phyloP scores from a whole-genome alignment of 1,140 invertebrate species.

The Melitaea cinxia region DNA sequence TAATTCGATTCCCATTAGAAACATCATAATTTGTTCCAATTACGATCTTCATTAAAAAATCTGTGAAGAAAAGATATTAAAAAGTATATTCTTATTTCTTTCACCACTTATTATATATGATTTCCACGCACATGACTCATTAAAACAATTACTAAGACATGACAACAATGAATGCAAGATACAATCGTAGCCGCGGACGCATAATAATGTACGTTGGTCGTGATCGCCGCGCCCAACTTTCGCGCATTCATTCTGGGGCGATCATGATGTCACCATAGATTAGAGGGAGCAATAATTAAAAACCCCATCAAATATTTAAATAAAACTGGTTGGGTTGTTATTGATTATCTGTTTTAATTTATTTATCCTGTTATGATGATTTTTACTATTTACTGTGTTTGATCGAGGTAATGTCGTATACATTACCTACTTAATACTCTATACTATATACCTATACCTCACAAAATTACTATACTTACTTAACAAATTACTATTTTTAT shows the following conservation, averaged over 20 bases:
- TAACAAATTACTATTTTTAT: no score
- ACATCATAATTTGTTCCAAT: no score
- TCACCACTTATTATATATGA: conserved; percentile 45
- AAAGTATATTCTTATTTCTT: conserved; percentile 1
- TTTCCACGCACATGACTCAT: conserved; percentile 40
- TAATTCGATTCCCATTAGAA: no score
- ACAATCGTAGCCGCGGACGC: conserved; percentile 41
- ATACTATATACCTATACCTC: no score
- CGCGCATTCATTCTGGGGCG: conserved; percentile 58
- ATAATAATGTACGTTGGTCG: conserved; percentile 51
- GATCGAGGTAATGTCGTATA: no score
- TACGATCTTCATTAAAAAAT: neutral
- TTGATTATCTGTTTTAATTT: neutral
- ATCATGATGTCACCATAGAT: conserved; percentile 47
- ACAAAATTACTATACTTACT: no score
- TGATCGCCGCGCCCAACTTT: conserved; percentile 69
- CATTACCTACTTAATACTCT: no score
- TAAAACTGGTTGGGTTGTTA: neutral
- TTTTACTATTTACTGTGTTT: no score
- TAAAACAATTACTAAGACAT: conserved; percentile 47
- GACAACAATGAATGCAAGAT: conserved; percentile 44
- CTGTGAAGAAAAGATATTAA: neutral
- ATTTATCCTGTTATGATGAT: no score
- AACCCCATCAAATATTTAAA: neutral
- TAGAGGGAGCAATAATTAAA: neutral